phyloP scores from a whole-genome alignment of 2,888 invertebrate species.

The Drosophila anomelani region DNA sequence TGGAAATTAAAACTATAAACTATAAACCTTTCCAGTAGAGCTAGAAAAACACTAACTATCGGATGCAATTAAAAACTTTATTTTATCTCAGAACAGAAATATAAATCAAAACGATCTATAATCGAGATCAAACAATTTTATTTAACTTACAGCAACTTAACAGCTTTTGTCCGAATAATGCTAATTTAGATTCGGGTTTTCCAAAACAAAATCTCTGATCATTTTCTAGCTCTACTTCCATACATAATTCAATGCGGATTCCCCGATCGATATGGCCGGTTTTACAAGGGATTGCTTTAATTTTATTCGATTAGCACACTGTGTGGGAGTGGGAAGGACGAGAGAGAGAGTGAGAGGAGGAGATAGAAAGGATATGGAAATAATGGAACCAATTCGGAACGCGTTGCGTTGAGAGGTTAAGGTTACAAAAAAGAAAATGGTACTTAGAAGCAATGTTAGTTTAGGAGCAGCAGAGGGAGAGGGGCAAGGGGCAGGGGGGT shows the following conservation, averaged over 20 bases:
- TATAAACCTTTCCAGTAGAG: background rate
- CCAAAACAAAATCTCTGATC: background rate
- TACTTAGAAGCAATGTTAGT: slow-evolving; percentile 65
- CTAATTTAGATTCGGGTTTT: background rate
- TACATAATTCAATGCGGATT: background rate
- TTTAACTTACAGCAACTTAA: too few species aligned
- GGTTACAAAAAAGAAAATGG: slow-evolving; percentile 34
- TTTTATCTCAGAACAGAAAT: background rate
- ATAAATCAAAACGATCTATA: too few species aligned
- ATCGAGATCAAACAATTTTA: too few species aligned
- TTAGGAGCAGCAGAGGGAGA: slow-evolving; percentile 22
- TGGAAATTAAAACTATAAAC: background rate
- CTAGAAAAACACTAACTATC: background rate
- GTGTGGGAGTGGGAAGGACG: slow-evolving; percentile 29
- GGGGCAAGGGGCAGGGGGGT: background rate
- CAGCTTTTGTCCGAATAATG: too few species aligned
- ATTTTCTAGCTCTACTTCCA: background rate
- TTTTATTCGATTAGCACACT: slow-evolving; percentile 47
- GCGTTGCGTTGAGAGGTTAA: slow-evolving; percentile 52
- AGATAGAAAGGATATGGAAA: slow-evolving; percentile 35
- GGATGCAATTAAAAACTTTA: too few species aligned
- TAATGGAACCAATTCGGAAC: slow-evolving; percentile 68
- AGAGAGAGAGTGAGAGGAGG: slow-evolving; percentile 7
- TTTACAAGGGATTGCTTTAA: slow-evolving; percentile 5
- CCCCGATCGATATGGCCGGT: background rate